Evolutionary conservation across 1,140 invertebrate genomes (phyloP), one percentile per base, ranked within the genome.

Genomic region (Drosophila malerkotliana): DNA sequence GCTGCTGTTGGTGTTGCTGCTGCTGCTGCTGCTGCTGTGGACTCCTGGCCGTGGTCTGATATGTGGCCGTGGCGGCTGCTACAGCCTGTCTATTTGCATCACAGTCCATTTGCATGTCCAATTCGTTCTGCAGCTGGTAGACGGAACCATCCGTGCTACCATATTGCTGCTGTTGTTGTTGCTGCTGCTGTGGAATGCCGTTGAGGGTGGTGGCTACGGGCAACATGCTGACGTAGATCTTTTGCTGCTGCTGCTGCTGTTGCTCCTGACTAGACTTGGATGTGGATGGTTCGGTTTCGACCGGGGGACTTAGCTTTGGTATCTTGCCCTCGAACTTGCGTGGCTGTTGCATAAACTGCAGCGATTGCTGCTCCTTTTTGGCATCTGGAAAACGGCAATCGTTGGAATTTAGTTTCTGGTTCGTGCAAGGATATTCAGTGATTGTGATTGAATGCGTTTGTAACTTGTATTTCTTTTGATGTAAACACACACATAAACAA

Each of bases 241-340:
- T 44, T 7, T 14, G 6, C 61, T 55, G 75, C 80, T 37, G 30
- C 63, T 73, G 75, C 61, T 77, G 79, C 61, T 80, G 49, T 45
- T 79, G 72, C 49, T 73, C 56, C 57, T 82, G 80, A 83, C 80
- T 83, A 83, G 80, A 84, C 45, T 77, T 55, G 39, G 59, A 56
- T 52, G 92, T 62, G 45, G 87, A 72, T 14, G 93, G 92, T 93
- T 93, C 92, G 24, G 91, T 21, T 64, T 18, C 12, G 51, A 63
- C 7, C 56, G 66, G 93, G 92, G 89, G 88, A 88, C 67, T 83
- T 76, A 90, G 58, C 77, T 90, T 91, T 78, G 90, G 90, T 83
- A 91, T 91, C 72, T 91, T 91, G 54, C 90, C 90, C 44, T 91
- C 90, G 49, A 91, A 91, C 80, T 91, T 91, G 15, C 87, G 84